A percentile compares a stretch with the other conserved stretches of the same genome.
Evolutionary conservation across 2,113 vertebrate genomes (phyloP).

Genomic region (Leptosomus discolor): DNA sequence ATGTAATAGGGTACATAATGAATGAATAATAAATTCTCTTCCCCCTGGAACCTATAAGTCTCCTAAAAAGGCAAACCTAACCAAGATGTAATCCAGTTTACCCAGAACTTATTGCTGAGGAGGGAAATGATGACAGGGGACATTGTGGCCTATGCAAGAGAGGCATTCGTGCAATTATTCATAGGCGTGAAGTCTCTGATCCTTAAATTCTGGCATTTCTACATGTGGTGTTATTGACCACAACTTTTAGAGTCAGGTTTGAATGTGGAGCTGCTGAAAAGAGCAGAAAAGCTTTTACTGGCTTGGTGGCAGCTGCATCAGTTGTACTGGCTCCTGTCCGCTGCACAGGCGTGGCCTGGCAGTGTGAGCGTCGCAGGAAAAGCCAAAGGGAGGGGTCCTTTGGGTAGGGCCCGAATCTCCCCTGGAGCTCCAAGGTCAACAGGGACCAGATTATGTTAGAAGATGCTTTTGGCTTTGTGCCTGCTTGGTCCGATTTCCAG

Average conservation of each 20-base stretch:
- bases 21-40: background rate
- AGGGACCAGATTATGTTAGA: background rate
- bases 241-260: background rate
- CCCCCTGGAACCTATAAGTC: background rate
- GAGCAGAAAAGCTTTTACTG: background rate
- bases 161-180: background rate
- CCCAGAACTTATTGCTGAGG: background rate
- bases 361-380: rapidly evolving
- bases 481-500: background rate
- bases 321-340: background rate
- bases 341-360: background rate
- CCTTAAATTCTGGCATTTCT: background rate
- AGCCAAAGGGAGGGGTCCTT: background rate
- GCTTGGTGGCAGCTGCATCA: background rate
- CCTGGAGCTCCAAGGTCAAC: background rate
- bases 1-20: background rate
- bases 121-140: background rate
- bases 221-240: background rate
- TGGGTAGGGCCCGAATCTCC: background rate
- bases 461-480: background rate
- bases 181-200: background rate
- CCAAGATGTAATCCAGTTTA: background rate
- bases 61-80: background rate
- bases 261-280: background rate
- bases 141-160: background rate